phyloP scores from a whole-genome alignment of 2,888 invertebrate genomes.

The Plutella xylostella region DNA sequence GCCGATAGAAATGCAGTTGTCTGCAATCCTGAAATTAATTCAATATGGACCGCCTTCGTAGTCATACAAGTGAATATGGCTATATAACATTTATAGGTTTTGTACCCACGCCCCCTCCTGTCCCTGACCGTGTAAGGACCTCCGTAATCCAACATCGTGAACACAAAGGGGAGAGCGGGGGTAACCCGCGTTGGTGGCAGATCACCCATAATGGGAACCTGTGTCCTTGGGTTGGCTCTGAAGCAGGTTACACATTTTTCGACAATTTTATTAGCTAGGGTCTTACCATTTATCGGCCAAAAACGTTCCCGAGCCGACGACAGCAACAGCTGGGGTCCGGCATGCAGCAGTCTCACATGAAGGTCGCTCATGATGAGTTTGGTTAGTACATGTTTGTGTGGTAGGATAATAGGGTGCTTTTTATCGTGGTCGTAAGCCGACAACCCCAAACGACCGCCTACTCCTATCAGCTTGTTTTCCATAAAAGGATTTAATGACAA shows the following conservation, averaged over 20 bases:
- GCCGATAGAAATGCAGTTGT: too few relatives aligned
- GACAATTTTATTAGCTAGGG: not conserved
- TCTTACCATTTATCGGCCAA: slow-evolving; percentile 1
- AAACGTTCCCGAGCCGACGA: not conserved
- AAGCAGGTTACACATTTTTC: not conserved
- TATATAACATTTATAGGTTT: not conserved
- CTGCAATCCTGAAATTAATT: too few relatives aligned
- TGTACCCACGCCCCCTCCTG: not conserved
- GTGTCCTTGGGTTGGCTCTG: not conserved
- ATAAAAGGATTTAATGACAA: not conserved
- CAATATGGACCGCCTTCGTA: not conserved
- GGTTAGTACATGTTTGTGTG: not conserved
- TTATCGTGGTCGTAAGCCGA: not conserved
- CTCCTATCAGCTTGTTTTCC: not conserved
- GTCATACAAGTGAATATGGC: not conserved
- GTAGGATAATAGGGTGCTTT: slow-evolving; percentile 5
- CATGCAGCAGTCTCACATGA: not conserved
- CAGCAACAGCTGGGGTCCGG: slow-evolving; percentile 1
- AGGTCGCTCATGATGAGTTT: not conserved
- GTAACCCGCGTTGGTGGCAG: not conserved
- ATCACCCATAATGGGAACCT: not conserved
- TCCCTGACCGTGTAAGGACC: not conserved
- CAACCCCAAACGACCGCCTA: slow-evolving; percentile 1
- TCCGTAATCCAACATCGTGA: not conserved
- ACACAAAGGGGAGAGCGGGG: not conserved